A percentile compares a stretch with the other conserved stretches of the same genome.
Evolutionary conservation across 2,797 vertebrate species (phyloP).

Genomic region (Sebastiscus tertius): DNA sequence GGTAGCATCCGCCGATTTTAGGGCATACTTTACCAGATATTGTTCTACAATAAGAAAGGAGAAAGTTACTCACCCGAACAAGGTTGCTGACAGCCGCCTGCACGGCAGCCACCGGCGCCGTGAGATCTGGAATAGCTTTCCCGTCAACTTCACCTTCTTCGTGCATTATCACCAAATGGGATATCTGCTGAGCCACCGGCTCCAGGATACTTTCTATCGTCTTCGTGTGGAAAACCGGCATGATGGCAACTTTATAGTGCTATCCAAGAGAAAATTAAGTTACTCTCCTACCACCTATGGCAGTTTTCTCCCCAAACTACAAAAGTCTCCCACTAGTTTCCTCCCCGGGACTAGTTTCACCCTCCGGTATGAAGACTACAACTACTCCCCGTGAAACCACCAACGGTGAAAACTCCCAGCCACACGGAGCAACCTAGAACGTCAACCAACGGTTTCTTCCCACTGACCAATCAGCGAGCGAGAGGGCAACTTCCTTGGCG

Average conservation of each 20-base stretch:
- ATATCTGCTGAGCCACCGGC: slow-evolving; percentile 99
- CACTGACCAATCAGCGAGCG: slow-evolving; percentile 66
- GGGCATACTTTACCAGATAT: background rate
- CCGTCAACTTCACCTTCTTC: slow-evolving; percentile 99
- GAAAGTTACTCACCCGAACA: slow-evolving; percentile 88
- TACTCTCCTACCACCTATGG: slow-evolving; percentile 5
- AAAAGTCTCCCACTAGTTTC: slow-evolving; percentile 14
- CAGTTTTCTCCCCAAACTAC: slow-evolving; percentile 37
- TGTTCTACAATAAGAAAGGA: background rate
- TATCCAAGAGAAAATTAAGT: slow-evolving; percentile 53
- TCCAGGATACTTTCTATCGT: slow-evolving; percentile 99
- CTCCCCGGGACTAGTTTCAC: slow-evolving; percentile 54
- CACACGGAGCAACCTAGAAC: slow-evolving; percentile 40
- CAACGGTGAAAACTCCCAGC: slow-evolving; percentile 57
- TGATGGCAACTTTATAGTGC: slow-evolving; percentile 76
- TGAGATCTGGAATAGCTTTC: slow-evolving; percentile 97
- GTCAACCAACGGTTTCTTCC: slow-evolving; percentile 35
- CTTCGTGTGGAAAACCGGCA: slow-evolving; percentile 99
- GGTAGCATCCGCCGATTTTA: slow-evolving; percentile 73
- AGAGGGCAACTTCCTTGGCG: background rate
- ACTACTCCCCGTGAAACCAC: slow-evolving; percentile 63
- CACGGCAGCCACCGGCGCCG: slow-evolving; percentile 93
- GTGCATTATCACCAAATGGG: slow-evolving; percentile 99
- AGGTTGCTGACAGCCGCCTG: slow-evolving; percentile 99
- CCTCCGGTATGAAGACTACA: slow-evolving; percentile 55